Base-by-base conservation (phyloP, 1,140 invertebrate species). In the Asbolus verrucosus region DNA sequence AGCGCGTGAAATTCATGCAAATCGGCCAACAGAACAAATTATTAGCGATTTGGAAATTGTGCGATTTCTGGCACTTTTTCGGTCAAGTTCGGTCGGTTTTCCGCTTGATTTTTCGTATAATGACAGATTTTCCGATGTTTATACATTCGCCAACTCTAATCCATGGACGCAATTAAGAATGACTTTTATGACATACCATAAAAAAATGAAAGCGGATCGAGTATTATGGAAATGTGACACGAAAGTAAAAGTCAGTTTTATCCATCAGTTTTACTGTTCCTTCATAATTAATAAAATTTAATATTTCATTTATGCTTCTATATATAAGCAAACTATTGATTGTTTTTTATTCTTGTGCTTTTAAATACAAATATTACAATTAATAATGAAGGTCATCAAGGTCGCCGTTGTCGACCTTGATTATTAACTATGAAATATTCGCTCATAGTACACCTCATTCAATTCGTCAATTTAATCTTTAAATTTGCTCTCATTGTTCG, bases 201-300 rank as follows among this genome's bases (percentile, higher is more conserved):
- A 38, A 38, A n/a, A 38, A 38, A 38, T 38, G 33, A 38, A 38
- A 38, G 33, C n/a, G 4, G 33, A 38, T n/a, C n/a, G n/a, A n/a
- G n/a, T n/a, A 38, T 38, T 38, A 38, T 43, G 39, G 15, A 43
- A 43, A 43, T 43, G 4, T 16, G 16, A 43, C 2, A 43, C 15
- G 39, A 43, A 43, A 43, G 39, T 43, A 43, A 43, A 43, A 43
- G 39, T 43, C 4, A 16, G n/a, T n/a, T 36, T 36, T 36, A 36
- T 36, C 33, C 33, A 36, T 11, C 11, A n/a, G 6, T 36, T 36
- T 36, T 36, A 5, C 5, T 11, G 11, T 11, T 16, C 15, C 16
- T 43, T 5, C 39, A 43, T 43, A 43, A 43, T 43, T 43, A 1
- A 43, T 38, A 38, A 11, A 38, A 38, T 5, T 30, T 4, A 8